phyloP scores from a whole-genome alignment of 1,140 invertebrate species.

The Bombus vancouverensis region DNA sequence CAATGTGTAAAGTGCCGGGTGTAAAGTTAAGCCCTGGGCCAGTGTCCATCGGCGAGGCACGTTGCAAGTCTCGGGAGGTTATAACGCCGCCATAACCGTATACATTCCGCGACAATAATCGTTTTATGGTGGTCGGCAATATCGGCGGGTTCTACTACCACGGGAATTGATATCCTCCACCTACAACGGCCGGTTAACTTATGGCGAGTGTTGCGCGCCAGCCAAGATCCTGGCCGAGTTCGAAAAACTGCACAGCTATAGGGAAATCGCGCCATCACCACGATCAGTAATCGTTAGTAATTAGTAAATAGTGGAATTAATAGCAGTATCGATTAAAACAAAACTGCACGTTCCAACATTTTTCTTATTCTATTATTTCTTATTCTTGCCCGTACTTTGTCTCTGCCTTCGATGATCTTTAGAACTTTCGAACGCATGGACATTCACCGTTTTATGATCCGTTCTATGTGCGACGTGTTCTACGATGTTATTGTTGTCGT shows the following conservation, averaged over 20 bases:
- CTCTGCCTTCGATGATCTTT: no score
- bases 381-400: no score
- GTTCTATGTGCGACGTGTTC: no score
- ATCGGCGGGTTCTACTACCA: conserved; percentile 68
- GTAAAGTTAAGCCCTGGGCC: conserved; percentile 73
- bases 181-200: conserved; percentile 64
- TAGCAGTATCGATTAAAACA: no score
- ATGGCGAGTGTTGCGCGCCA: conserved; percentile 45
- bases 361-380: no score
- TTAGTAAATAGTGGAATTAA: no score
- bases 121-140: conserved; percentile 78
- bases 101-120: conserved; percentile 82
- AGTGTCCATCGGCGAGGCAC: conserved; percentile 55
- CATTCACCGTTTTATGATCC: no score
- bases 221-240: conserved; percentile 38
- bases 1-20: conserved; percentile 75
- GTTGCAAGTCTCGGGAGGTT: conserved; percentile 71
- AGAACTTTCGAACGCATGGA: no score
- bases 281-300: neutral
- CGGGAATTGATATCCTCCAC: conserved; percentile 68
- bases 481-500: no score
- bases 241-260: conserved; percentile 18
- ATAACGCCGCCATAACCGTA: conserved; percentile 82
- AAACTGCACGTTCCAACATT: no score
- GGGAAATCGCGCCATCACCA: neutral